phyloP scores from a whole-genome alignment of 2,113 vertebrate species.

The Ameiurus melas region DNA sequence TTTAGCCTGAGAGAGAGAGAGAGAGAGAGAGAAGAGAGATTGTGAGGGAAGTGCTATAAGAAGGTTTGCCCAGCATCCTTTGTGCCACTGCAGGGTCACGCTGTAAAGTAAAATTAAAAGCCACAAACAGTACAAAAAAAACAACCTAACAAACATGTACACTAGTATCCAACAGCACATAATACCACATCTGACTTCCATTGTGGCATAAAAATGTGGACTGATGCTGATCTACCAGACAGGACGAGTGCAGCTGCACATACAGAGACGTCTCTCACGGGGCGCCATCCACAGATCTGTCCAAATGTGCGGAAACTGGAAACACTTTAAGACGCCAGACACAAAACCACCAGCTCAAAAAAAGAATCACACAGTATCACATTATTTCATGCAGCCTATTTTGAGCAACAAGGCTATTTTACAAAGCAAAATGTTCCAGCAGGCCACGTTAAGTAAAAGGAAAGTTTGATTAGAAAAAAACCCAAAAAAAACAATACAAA shows the following conservation, averaged over 20 bases:
- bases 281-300: slow-evolving; percentile 13
- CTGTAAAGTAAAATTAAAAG: slow-evolving; percentile 15
- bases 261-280: background rate
- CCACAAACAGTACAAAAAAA: slow-evolving; percentile 15
- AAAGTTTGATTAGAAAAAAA: background rate
- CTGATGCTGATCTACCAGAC: slow-evolving; percentile 26
- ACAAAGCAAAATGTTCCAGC: slow-evolving; percentile 26
- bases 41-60: background rate
- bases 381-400: slow-evolving; percentile 38
- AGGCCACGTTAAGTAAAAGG: background rate
- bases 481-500: too few relatives aligned
- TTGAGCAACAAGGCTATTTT: background rate
- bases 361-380: slow-evolving; percentile 26
- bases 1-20: slow-evolving; percentile 74
- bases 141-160: slow-evolving; percentile 18
- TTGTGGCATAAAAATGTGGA: background rate
- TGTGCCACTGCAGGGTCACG: slow-evolving; percentile 4
- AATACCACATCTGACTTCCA: background rate
- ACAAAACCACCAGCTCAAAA: background rate
- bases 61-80: background rate
- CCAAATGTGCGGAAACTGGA: slow-evolving; percentile 3
- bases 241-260: slow-evolving; percentile 31
- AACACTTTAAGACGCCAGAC: slow-evolving; percentile 25
- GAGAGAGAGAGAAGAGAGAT: slow-evolving; percentile 13
- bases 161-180: slow-evolving; percentile 14